Conservation (phyloP, 2,888 invertebrate genomes). For the Lacanobia oleracea region DNA sequence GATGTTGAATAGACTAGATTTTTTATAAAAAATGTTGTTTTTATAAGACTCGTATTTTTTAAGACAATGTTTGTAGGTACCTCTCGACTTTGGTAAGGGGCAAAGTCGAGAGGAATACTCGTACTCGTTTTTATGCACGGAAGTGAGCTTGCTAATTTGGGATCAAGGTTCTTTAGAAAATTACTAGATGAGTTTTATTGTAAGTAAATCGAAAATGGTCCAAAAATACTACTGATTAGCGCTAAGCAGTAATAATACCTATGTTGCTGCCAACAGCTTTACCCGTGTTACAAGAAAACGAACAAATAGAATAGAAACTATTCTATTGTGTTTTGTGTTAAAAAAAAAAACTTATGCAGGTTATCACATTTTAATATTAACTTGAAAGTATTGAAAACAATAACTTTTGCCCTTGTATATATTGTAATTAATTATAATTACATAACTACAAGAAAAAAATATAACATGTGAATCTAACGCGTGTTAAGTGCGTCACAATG, state of each 20-base stretch:
- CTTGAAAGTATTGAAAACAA: neutral
- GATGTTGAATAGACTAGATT: neutral
- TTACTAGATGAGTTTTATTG: neutral
- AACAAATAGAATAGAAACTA: too few species aligned
- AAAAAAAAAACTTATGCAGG: too few species aligned
- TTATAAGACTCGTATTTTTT: neutral
- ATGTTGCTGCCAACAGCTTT: too few species aligned
- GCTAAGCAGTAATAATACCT: too few species aligned
- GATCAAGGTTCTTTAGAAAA: neutral
- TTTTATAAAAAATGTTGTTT: conserved; percentile 8
- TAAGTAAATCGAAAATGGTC: too few species aligned
- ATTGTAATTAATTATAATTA: too few species aligned
- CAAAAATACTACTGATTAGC: too few species aligned
- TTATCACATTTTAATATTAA: too few species aligned
- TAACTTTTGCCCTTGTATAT: neutral
- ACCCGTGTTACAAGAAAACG: too few species aligned
- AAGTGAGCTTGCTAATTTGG: neutral
- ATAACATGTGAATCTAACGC: too few species aligned
- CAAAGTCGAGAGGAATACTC: neutral
- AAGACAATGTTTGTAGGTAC: neutral
- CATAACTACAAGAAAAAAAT: too few species aligned
- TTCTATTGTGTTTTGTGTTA: too few species aligned
- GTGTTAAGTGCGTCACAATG: neutral
- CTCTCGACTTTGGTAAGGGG: neutral
- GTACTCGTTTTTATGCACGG: neutral